Evolutionary conservation across 2,888 invertebrate genomes (phyloP).

Genomic region (Himalopsyche kuldschensis): DNA sequence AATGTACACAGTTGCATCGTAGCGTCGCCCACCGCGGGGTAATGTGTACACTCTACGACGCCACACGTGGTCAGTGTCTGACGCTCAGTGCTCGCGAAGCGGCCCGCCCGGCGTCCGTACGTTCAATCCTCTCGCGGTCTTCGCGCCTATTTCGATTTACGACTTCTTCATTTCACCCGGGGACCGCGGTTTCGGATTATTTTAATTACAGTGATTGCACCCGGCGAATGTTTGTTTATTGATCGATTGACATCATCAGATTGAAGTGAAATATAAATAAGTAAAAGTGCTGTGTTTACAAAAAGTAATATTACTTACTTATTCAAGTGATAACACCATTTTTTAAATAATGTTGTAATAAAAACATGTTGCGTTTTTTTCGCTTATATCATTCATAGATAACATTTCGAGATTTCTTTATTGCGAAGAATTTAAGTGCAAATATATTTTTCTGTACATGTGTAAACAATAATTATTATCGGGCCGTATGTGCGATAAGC

Average conservation of each 20-base stretch:
- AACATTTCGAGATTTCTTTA: too few relatives aligned
- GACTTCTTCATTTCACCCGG: not conserved
- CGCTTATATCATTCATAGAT: too few relatives aligned
- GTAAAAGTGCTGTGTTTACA: too few relatives aligned
- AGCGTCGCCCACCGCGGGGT: not conserved
- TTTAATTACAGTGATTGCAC: not conserved
- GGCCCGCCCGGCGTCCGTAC: not conserved
- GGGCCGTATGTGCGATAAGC: too few relatives aligned
- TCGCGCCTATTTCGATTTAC: not conserved
- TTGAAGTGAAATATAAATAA: too few relatives aligned
- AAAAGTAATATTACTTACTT: too few relatives aligned
- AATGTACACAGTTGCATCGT: not conserved
- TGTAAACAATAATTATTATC: too few relatives aligned
- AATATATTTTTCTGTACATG: too few relatives aligned
- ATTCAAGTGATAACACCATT: too few relatives aligned
- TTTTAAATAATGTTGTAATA: too few relatives aligned
- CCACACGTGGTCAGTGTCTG: not conserved
- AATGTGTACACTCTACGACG: not conserved
- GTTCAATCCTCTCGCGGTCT: not conserved
- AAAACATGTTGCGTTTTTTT: too few relatives aligned
- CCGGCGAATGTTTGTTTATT: not conserved
- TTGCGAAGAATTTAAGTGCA: too few relatives aligned
- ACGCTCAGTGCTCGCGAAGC: not conserved
- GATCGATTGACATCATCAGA: not conserved
- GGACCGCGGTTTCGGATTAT: not conserved